These are phyloP conservation scores for Apogon talboti DNA, from an alignment of 2,797 vertebrate genomes.

Conservation along the genomic window DNA sequence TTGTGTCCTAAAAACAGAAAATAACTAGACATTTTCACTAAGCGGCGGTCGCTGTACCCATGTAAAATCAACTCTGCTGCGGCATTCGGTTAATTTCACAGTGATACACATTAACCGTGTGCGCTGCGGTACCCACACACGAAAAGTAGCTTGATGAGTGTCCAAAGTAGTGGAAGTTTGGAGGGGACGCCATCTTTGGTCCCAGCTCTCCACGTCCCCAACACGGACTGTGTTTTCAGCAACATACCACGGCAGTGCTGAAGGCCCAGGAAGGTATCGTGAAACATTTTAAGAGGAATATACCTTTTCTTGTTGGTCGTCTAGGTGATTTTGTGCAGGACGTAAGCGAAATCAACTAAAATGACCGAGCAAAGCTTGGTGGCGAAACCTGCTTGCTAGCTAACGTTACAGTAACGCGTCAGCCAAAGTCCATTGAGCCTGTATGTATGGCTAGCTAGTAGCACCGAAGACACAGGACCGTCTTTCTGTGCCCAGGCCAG, in stretches of 20 bases:
- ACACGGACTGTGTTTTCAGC: conserved; percentile 93
- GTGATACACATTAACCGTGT: conserved; percentile 39
- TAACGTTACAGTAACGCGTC: conserved; percentile 64
- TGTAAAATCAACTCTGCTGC: conserved; percentile 2
- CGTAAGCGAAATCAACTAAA: conserved; percentile 26
- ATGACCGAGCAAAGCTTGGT: conserved; percentile 51
- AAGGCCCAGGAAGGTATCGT: conserved; percentile 92
- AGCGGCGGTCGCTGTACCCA: background rate
- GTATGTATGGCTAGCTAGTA: conserved; percentile 75
- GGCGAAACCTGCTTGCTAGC: conserved; percentile 62
- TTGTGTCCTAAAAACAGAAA: conserved; percentile 70
- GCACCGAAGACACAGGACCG: conserved; percentile 67
- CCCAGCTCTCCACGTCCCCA: conserved; percentile 96
- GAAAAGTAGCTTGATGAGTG: conserved; percentile 97
- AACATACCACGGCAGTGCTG: conserved; percentile 88
- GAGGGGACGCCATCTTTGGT: conserved; percentile 99
- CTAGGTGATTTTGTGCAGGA: conserved; percentile 13
- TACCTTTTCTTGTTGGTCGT: conserved; percentile 41
- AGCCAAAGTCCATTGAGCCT: conserved; percentile 74
- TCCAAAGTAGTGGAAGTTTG: conserved; percentile 98
- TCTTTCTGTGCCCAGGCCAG: conserved; percentile 59
- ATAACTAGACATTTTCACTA: conserved; percentile 40
- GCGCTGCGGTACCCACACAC: conserved; percentile 69
- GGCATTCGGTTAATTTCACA: conserved; percentile 25
- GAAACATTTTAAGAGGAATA: conserved; percentile 27